Percentiles rank a stretch among this genome's conserved stretches.
phyloP scores from a whole-genome alignment of 2,113 vertebrate genomes.

The Eulemur macaco region DNA sequence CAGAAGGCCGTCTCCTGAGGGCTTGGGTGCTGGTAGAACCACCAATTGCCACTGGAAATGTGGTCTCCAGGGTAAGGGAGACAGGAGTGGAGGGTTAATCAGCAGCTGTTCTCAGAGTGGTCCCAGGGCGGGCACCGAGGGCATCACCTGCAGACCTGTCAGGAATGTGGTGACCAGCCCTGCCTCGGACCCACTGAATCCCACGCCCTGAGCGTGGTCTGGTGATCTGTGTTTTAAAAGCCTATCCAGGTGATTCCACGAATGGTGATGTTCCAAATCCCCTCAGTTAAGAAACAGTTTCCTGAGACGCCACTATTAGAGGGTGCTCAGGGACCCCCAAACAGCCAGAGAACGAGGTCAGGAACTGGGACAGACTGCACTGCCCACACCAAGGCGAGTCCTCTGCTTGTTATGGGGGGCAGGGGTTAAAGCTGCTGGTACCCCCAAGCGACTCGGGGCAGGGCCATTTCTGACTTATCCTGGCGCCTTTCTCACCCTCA shows the following conservation, averaged over 20 bases:
- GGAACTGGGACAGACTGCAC: too few relatives aligned
- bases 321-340: background rate
- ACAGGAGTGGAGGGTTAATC: too few relatives aligned
- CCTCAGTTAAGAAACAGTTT: background rate
- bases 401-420: too few relatives aligned
- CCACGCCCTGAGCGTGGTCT: background rate
- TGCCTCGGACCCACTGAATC: too few relatives aligned
- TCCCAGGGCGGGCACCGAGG: rapidly evolving
- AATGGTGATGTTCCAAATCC: rapidly evolving
- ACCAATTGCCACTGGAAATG: background rate
- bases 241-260: too few relatives aligned
- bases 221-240: too few relatives aligned
- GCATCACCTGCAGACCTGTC: too few relatives aligned
- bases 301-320: background rate
- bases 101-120: background rate
- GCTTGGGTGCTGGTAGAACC: background rate
- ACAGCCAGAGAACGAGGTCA: background rate
- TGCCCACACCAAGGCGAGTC: too few relatives aligned
- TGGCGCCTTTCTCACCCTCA: rapidly evolving
- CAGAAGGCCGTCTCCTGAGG: background rate
- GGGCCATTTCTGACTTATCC: background rate
- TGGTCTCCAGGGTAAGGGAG: background rate
- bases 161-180: too few relatives aligned
- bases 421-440: background rate
- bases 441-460: background rate